These are phyloP conservation scores for Danio kyathit DNA, from an alignment of 2,797 vertebrate species.

Conservation along the genomic window DNA sequence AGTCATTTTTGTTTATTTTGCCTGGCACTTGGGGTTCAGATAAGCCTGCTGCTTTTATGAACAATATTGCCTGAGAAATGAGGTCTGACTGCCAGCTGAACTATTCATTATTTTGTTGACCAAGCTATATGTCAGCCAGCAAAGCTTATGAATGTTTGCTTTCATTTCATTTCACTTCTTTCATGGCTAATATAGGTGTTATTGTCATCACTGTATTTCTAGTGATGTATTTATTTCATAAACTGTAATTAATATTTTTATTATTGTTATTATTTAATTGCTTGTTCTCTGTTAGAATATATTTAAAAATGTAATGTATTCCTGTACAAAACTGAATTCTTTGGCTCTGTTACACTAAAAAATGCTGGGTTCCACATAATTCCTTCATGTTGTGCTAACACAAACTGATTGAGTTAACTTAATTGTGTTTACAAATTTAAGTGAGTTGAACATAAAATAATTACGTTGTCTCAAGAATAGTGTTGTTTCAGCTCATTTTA, in stretches of 20 bases:
- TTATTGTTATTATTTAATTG: too few relatives aligned
- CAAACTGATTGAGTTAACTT: too few relatives aligned
- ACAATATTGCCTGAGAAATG: conserved; percentile 23
- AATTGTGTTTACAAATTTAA: too few relatives aligned
- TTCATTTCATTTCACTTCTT: conserved; percentile 2
- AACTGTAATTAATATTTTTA: too few relatives aligned
- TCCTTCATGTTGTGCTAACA: too few relatives aligned
- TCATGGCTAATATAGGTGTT: neutral
- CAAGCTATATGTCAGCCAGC: neutral
- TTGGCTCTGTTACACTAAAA: too few relatives aligned
- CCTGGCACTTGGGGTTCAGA: neutral
- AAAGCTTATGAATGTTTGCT: neutral
- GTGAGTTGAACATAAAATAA: too few relatives aligned
- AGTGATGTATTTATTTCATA: too few relatives aligned
- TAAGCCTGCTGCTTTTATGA: neutral
- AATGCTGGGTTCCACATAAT: too few relatives aligned
- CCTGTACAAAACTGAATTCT: neutral
- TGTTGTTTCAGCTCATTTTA: too few relatives aligned
- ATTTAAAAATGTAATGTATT: neutral
- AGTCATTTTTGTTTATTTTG: conserved; percentile 1
- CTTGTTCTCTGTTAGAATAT: too few relatives aligned
- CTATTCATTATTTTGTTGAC: conserved; percentile 5
- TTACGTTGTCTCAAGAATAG: too few relatives aligned
- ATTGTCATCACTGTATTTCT: neutral
- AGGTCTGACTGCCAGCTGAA: neutral